Base-by-base conservation (phyloP, 2,888 invertebrate genomes). In the Emesis furor region DNA sequence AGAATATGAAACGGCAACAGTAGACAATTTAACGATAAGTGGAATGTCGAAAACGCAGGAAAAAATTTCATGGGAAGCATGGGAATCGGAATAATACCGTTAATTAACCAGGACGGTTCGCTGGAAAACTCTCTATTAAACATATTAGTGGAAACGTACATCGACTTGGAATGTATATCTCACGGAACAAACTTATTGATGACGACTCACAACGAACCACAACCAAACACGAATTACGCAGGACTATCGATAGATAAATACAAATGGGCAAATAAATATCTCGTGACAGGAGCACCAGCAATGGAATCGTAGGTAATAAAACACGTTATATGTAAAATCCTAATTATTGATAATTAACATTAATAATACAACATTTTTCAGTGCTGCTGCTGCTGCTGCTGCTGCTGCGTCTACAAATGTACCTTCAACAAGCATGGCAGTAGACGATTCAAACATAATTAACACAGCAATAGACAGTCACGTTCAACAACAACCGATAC, bases 11-110 rank as follows among this genome's bases (percentile, higher is more conserved):
- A 59, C 7, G 6, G 59, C 59, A 24, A 59, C 59, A 24, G 46
- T 59, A 24, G 59, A 82, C 79, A 46, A 46, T 14, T 14, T 46
- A 14, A 46, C 46, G 59, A 59, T 59, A 59, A 24, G 59, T 24
- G 59, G 59, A 59, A 24, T 59, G 59, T 24, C 24, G 7, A 17
- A 59, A 59, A 59, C 59, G 59, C 59, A 59, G 59, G 24, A 24
- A 59, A 59, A 59, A 59, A 59, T 24, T 24, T 59, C 59, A 59
- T 59, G 59, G 59, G 17, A 59, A 59, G 59, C 5, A 8, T 59
- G 24, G 59, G 59, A 59, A 24, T 59, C 8, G 59, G 59, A 59
- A 59, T 59, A 24, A 8, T 59, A 59, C 59, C 59, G n/a, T 24
- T 59, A 24, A 59, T 59, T 59, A 59, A 59, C 24, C 59, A 59